Evolutionary conservation across 2,113 vertebrate species (phyloP).

Genomic region (Coregonus clupeaformis): DNA sequence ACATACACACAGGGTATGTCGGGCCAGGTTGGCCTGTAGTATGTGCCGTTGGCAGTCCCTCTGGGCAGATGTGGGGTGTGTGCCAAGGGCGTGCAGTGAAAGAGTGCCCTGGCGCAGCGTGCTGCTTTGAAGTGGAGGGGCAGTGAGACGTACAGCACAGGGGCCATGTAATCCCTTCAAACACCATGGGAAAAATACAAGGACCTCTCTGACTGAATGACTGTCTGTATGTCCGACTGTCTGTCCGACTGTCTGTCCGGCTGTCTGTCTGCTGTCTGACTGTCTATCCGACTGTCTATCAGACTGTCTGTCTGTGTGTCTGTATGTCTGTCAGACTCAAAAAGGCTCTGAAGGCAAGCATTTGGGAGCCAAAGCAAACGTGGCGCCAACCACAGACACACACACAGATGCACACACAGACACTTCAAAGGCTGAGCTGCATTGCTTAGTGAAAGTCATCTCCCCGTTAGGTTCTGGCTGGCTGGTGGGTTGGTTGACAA

Average conservation of each 20-base stretch:
- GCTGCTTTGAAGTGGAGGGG: constrained; percentile 59
- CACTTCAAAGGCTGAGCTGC: background rate
- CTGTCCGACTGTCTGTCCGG: no score
- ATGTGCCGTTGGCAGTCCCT: constrained; percentile 61
- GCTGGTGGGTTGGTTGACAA: constrained; percentile 51
- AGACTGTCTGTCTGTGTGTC: no score
- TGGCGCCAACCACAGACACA: constrained; percentile 26
- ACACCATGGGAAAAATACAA: constrained; percentile 71
- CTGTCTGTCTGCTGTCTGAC: constrained; percentile 34
- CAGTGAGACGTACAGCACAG: constrained; percentile 57
- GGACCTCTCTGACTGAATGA: constrained; percentile 31
- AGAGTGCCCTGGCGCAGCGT: constrained; percentile 47
- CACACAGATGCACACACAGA: constrained; percentile 24
- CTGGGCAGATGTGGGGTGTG: constrained; percentile 57
- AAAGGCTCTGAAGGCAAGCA: constrained; percentile 41
- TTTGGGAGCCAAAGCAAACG: constrained; percentile 3
- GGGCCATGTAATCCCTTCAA: constrained; percentile 70
- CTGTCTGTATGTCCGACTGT: no score
- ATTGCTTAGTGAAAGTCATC: no score
- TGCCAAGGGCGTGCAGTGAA: constrained; percentile 59
- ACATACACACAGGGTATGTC: background rate
- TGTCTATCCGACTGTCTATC: background rate
- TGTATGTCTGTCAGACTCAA: constrained; percentile 3
- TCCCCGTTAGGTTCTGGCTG: background rate
- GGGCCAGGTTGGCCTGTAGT: background rate